Conservation (phyloP, 2,888 invertebrate species). For the Drosophila bunnanda region DNA sequence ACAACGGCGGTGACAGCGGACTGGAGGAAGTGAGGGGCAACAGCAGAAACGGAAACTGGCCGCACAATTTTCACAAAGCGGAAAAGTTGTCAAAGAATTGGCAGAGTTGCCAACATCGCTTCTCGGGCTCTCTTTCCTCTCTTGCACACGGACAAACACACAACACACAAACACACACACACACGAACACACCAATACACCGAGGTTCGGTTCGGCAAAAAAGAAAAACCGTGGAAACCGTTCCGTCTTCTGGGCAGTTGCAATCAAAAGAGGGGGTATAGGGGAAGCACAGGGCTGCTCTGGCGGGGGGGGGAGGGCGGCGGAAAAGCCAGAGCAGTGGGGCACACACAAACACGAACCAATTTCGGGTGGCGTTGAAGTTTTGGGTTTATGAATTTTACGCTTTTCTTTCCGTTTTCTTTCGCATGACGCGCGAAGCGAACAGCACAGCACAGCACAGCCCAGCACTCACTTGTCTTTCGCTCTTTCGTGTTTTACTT, state of each 20-base stretch:
- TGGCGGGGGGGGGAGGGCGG: background rate
- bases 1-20: background rate
- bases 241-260: slow-evolving; percentile 19
- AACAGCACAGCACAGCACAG: background rate
- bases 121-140: slow-evolving; percentile 9
- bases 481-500: slow-evolving; percentile 44
- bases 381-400: slow-evolving; percentile 24
- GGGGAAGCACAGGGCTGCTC: background rate
- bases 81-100: slow-evolving; percentile 56
- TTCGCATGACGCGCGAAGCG: slow-evolving; percentile 46
- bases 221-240: slow-evolving; percentile 46
- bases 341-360: slow-evolving; percentile 18
- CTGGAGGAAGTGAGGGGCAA: slow-evolving; percentile 17
- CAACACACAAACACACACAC: slow-evolving; percentile 8
- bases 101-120: slow-evolving; percentile 50
- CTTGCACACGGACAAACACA: slow-evolving; percentile 8
- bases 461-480: slow-evolving; percentile 44
- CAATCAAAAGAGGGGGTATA: slow-evolving; percentile 7
- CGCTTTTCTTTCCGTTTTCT: slow-evolving; percentile 30
- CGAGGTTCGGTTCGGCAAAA: slow-evolving; percentile 22
- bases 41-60: slow-evolving; percentile 46
- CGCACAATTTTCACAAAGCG: slow-evolving; percentile 52
- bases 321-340: slow-evolving; percentile 19
- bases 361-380: slow-evolving; percentile 24
- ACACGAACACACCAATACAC: slow-evolving; percentile 19